Percentiles rank a stretch among this genome's conserved stretches.
phyloP scores from a whole-genome alignment of 2,113 vertebrate genomes.

The Tragelaphus scriptus region DNA sequence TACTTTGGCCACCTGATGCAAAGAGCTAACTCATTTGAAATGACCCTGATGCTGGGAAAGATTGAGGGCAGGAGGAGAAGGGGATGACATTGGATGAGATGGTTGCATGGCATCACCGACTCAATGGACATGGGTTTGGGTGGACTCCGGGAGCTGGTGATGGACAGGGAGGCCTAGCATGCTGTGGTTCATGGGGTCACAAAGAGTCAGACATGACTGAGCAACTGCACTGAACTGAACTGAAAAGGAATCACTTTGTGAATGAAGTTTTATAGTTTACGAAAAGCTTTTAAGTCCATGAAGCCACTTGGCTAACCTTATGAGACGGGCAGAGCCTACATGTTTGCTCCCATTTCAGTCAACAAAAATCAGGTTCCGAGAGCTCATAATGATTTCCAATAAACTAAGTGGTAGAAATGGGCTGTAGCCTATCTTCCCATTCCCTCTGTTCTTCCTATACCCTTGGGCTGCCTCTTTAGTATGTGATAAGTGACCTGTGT shows the following conservation, averaged over 20 bases:
- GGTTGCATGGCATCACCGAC: too few relatives aligned
- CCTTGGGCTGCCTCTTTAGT: not conserved
- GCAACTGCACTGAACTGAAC: not conserved
- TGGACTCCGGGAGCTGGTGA: not conserved
- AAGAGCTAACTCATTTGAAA: not conserved
- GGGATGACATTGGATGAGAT: too few relatives aligned
- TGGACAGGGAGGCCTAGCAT: not conserved
- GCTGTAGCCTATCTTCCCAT: not conserved
- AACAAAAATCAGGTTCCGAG: not conserved
- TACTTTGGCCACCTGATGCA: not conserved
- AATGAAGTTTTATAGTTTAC: not conserved
- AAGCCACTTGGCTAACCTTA: not conserved
- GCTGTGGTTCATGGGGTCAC: accelerated
- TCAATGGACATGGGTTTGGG: not conserved
- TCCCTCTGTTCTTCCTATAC: not conserved
- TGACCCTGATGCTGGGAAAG: too few relatives aligned
- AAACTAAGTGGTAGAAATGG: not conserved
- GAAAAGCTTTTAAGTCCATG: not conserved
- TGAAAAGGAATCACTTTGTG: not conserved
- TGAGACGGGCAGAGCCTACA: not conserved
- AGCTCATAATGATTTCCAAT: not conserved
- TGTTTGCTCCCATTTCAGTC: not conserved
- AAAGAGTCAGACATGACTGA: not conserved
- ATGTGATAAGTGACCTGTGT: not conserved
- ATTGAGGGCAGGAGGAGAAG: too few relatives aligned